Evolutionary conservation across 2,888 invertebrate genomes (phyloP).

Genomic region (Punctoribates punctum): DNA sequence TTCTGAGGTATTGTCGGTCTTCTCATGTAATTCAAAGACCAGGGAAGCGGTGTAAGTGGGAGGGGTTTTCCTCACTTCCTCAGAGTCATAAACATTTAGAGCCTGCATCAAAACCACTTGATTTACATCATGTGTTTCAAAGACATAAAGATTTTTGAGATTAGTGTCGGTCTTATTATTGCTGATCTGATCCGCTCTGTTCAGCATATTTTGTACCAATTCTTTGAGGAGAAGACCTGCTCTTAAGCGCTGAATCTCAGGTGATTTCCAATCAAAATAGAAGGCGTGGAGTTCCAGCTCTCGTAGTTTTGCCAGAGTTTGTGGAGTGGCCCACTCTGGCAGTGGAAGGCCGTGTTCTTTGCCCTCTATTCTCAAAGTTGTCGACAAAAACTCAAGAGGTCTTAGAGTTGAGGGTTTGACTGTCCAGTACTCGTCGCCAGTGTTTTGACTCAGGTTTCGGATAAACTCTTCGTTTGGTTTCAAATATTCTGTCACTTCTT

Average conservation of each 20-base stretch:
- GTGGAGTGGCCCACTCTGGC: slow-evolving; percentile 16
- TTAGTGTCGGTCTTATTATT: not conserved
- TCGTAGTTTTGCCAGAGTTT: not conserved
- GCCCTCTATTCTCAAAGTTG: slow-evolving; percentile 31
- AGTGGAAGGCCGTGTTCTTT: slow-evolving; percentile 6
- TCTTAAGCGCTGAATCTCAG: slow-evolving; percentile 17
- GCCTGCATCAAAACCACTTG: slow-evolving; percentile 38
- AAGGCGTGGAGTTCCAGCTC: slow-evolving; percentile 35
- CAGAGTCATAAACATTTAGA: slow-evolving; percentile 15
- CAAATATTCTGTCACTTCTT: slow-evolving; percentile 28
- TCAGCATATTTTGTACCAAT: slow-evolving; percentile 11
- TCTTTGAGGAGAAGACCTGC: slow-evolving; percentile 33
- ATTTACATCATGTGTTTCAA: slow-evolving; percentile 39
- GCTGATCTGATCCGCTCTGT: not conserved
- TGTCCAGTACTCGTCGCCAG: slow-evolving; percentile 31
- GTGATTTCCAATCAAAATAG: slow-evolving; percentile 36
- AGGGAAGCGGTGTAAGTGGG: slow-evolving; percentile 33
- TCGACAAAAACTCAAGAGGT: slow-evolving; percentile 39
- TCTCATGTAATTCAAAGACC: slow-evolving; percentile 33
- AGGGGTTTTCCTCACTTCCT: slow-evolving; percentile 24
- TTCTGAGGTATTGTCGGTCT: not conserved
- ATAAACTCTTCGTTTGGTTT: slow-evolving; percentile 20
- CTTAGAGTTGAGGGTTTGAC: not conserved
- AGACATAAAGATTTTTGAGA: slow-evolving; percentile 25
- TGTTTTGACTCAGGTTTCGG: not conserved